Evolutionary conservation across 2,113 vertebrate genomes (phyloP), one percentile per base, ranked within the genome.

Genomic region (Mobula hypostoma): DNA sequence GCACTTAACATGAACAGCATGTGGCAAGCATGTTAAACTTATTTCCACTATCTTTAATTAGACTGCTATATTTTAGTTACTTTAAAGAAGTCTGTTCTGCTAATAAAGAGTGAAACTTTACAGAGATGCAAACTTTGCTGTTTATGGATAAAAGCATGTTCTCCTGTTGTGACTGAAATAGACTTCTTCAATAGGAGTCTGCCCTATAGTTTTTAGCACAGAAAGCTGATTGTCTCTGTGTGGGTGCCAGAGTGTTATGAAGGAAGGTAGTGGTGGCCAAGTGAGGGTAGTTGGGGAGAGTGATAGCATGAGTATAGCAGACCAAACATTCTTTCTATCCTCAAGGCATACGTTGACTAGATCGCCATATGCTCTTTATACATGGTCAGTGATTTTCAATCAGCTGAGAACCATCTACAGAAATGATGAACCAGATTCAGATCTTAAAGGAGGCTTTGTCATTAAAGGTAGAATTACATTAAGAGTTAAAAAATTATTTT

Each of bases 51-150:
- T 27, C 24, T 40, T 74, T 93, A 93, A 93, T 76, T 11, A 93
- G 32, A 93, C 5, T 74, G 91, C 29, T 93, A 76, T 7, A 93
- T 93, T 56, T 93, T 93, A 74, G 74, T 93, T 74, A 74, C 36
- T 56, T 93, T 93, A 93, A 70, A 19, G 70, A 93, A 93, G 74
- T 56, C 68, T 74, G 68, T 93, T 76, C 32, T 40, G 24, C 40
- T 48, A 40, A 74, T 93, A 36, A 93, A 56, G 40, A 76, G 70
- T 9, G 36, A 93, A 36, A 40, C 21, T n/a, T 0, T 93, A 24
- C 36, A 56, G 90, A 21, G 90, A 72, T 36, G 63, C 32, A 90
- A 66, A 15, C 61, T 36, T 12, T 88, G 36, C 6, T 93, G 11
- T 19, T 36, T 40, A 32, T 56, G 91, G 9, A 40, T 36, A 29